Base-by-base conservation (phyloP, 1,140 invertebrate species). In the Drosophila chauvacae region DNA sequence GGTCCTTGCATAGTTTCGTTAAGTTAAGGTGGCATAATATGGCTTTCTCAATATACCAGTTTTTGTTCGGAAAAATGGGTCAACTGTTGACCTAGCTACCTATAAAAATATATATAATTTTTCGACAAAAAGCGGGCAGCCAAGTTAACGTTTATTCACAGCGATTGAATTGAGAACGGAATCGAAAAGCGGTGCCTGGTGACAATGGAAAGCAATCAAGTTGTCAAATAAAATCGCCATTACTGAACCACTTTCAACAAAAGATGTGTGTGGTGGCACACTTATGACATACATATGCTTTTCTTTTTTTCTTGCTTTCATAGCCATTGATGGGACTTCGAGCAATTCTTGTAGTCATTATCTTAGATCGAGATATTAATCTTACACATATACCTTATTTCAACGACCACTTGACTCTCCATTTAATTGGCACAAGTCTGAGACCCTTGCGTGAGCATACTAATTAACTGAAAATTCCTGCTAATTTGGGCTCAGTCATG, bases 171-270 rank as follows among this genome's bases (percentile, higher is more conserved):
- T 37, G 39, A 60, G 66, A 72, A 59, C 68, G 45, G 68, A 28
- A 71, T 59, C 14, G 39, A 55, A 55, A 55, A 45, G 66, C 39
- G 2, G 23, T 39, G 65, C 48, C 26, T 23, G 44, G 35, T 4
- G 45, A 71, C 69, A 72, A 72, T 50, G 69, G 53, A 72, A 70
- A 72, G 45, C 70, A 72, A 72, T 72, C 68, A 60, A 72, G 30
- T 18, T 72, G 68, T 72, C 70, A 60, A 71, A 72, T 72, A 71
- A 72, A 72, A 72, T 60, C 33, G 28, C 53, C 45, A 72, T 72
- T 51, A 72, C 66, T 72, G 42, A 50, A 48, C 53, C 69, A 72
- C 70, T 44, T 70, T 33, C 55, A 72, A 60, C 66, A 72, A 72
- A 60, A 72, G 66, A 42, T 42, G 28, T 66, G 7, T 65, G 47